These are phyloP conservation scores for Phylloscopus trochiloides DNA, from an alignment of 2,113 vertebrate species.

Conservation along the genomic window DNA sequence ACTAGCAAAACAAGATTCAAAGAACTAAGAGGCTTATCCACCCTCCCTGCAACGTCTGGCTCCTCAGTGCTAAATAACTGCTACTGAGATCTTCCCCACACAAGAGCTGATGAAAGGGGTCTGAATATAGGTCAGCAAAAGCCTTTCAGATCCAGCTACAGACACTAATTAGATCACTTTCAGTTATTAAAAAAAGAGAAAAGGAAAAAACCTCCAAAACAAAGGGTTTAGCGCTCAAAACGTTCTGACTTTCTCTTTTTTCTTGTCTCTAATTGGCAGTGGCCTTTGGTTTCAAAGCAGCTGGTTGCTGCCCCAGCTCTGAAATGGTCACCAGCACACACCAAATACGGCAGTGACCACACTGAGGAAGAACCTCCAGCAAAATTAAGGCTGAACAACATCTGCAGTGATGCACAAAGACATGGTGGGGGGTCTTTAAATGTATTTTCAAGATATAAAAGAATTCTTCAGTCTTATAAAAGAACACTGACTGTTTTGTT, in stretches of 20 bases:
- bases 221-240: neutral
- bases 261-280: neutral
- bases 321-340: neutral
- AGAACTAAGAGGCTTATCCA: conserved; percentile 5
- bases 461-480: conserved; percentile 15
- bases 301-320: neutral
- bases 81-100: neutral
- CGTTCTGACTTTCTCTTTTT: neutral
- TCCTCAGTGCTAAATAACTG: conserved; percentile 2
- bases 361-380: neutral
- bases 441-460: conserved; percentile 4
- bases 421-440: neutral
- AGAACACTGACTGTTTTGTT: conserved; percentile 72
- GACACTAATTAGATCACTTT: conserved; percentile 30
- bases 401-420: neutral
- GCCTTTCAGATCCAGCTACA: neutral
- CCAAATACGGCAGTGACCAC: neutral
- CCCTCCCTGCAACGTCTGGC: neutral
- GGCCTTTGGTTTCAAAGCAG: neutral
- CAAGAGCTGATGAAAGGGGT: neutral
- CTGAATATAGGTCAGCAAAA: conserved; percentile 35
- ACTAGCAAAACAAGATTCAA: conserved; percentile 33
- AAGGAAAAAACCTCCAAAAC: neutral
- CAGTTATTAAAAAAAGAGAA: conserved; percentile 8
- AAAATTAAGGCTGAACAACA: neutral